These are phyloP conservation scores for Sprattus sprattus DNA, from an alignment of 2,113 vertebrate species.

Conservation along the genomic window DNA sequence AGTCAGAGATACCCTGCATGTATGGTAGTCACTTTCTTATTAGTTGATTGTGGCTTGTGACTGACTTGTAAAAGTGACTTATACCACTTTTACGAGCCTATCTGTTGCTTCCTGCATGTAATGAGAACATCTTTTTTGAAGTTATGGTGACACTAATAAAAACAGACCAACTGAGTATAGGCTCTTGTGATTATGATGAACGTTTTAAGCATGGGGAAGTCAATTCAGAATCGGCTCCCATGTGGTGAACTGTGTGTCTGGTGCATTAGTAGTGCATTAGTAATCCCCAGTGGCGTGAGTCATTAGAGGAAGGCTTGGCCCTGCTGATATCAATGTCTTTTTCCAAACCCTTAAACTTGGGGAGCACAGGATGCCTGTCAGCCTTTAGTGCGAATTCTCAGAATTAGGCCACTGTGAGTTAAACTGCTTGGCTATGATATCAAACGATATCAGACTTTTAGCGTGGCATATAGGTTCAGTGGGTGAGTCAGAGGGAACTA, in stretches of 20 bases:
- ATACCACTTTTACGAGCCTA: neutral
- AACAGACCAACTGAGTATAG: neutral
- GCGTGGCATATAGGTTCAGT: neutral
- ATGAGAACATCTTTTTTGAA: neutral
- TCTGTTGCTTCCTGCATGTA: neutral
- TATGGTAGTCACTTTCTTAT: neutral
- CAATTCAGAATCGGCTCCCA: neutral
- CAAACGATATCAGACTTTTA: neutral
- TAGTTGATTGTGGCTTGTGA: neutral
- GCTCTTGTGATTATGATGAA: neutral
- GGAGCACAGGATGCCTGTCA: slow-evolving; percentile 20
- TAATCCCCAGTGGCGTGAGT: slow-evolving; percentile 30
- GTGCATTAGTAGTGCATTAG: neutral
- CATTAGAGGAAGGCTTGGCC: slow-evolving; percentile 46
- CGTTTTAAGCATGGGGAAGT: neutral
- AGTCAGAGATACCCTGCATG: neutral
- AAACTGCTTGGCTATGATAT: neutral
- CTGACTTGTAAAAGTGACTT: neutral
- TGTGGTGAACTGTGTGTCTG: neutral
- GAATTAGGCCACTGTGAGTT: slow-evolving; percentile 22
- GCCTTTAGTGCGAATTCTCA: slow-evolving; percentile 16
- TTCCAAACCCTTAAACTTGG: slow-evolving; percentile 37
- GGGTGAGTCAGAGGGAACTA: slow-evolving; percentile 12
- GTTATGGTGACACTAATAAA: neutral
- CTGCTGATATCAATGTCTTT: slow-evolving; percentile 32